Percentiles rank a stretch among this genome's conserved stretches.
phyloP scores from a whole-genome alignment of 2,113 vertebrate species.

The Zingel zingel region DNA sequence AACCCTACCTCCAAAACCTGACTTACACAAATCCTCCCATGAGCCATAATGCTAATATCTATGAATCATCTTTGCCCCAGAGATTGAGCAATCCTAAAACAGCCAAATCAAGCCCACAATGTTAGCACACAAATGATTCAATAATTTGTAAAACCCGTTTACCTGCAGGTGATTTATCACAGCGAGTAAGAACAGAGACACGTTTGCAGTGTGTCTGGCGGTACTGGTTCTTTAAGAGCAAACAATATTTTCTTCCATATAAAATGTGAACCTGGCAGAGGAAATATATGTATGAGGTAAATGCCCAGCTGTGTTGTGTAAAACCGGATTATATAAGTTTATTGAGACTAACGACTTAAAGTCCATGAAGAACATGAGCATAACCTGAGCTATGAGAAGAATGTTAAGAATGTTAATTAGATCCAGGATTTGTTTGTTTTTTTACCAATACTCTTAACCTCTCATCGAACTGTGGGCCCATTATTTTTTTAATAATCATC shows the following conservation, averaged over 20 bases:
- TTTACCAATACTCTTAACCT: conserved; percentile 61
- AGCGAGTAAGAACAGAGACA: conserved; percentile 43
- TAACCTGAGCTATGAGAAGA: conserved; percentile 79
- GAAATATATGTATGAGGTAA: conserved; percentile 47
- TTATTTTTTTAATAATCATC: conserved; percentile 26
- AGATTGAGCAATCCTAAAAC: conserved; percentile 40
- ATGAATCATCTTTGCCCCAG: conserved; percentile 27
- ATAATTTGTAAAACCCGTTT: conserved; percentile 68
- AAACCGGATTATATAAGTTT: conserved; percentile 85
- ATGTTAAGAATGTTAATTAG: conserved; percentile 86
- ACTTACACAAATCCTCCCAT: neutral
- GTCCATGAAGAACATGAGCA: conserved; percentile 78
- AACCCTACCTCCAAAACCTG: neutral
- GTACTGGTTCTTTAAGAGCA: conserved; percentile 32
- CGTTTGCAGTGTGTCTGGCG: conserved; percentile 24
- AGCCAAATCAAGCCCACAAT: conserved; percentile 1
- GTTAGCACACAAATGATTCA: conserved; percentile 23
- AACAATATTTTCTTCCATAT: conserved; percentile 56
- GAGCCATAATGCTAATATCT: conserved; percentile 5
- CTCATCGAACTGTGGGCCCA: conserved; percentile 60
- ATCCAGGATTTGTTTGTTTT: conserved; percentile 78
- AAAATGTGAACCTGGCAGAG: conserved; percentile 53
- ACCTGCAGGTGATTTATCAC: conserved; percentile 51
- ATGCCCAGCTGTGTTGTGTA: conserved; percentile 75
- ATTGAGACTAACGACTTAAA: conserved; percentile 80